phyloP scores from a whole-genome alignment of 2,888 invertebrate genomes.

The Synergus itoensis region DNA sequence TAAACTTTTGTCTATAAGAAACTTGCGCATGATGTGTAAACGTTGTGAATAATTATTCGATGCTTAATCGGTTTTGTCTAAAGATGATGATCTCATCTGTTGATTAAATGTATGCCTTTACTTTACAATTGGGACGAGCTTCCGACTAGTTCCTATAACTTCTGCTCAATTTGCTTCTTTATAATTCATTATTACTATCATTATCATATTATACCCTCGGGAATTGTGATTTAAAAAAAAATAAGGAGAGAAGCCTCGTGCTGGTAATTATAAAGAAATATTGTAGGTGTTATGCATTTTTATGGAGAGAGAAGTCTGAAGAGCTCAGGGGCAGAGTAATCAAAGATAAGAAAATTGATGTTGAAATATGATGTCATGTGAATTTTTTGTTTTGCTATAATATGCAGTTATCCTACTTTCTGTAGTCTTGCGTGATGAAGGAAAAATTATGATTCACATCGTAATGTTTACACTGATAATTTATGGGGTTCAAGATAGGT shows the following conservation, averaged over 20 bases:
- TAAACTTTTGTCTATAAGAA: constrained; percentile 45
- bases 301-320: neutral
- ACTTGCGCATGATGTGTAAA: constrained; percentile 45
- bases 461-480: neutral
- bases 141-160: neutral
- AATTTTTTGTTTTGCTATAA: neutral
- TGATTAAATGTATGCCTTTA: constrained; percentile 27
- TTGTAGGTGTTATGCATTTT: neutral
- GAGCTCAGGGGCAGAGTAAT: neutral
- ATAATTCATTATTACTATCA: neutral
- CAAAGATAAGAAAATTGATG: neutral
- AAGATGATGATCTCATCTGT: constrained; percentile 48
- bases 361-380: neutral
- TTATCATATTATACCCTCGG: neutral
- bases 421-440: neutral
- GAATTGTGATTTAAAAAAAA: neutral
- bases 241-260: neutral
- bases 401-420: constrained; percentile 7
- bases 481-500: neutral
- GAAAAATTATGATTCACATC: neutral
- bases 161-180: neutral
- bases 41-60: constrained; percentile 49
- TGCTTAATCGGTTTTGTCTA: constrained; percentile 47
- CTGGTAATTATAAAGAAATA: neutral
- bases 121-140: neutral